Conservation (phyloP, 2,888 invertebrate species). For the Tuta absoluta region DNA sequence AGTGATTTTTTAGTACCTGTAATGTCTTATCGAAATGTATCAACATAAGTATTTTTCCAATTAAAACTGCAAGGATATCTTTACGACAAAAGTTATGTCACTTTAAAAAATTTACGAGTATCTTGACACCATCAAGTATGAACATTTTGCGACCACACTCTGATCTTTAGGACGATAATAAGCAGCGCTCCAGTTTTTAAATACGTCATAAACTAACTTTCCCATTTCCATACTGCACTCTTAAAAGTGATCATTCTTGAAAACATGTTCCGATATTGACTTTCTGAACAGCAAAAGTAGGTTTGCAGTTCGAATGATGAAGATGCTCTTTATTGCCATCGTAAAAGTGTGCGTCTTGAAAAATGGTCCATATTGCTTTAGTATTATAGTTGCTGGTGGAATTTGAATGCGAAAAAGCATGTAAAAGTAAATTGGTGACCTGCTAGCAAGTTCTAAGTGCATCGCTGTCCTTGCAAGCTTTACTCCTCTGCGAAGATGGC, state of each 20-base stretch:
- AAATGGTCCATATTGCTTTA: background rate
- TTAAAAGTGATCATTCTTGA: background rate
- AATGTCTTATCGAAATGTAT: no score
- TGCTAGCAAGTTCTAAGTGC: conserved; percentile 32
- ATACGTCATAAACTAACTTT: conserved; percentile 28
- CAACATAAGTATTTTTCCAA: conserved; percentile 26
- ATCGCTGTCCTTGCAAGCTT: conserved; percentile 31
- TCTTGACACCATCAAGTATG: conserved; percentile 18
- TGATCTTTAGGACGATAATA: conserved; percentile 28
- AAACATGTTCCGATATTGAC: conserved; percentile 9
- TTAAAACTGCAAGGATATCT: background rate
- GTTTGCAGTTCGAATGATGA: conserved; percentile 23
- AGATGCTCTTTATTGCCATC: background rate
- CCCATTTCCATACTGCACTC: conserved; percentile 19
- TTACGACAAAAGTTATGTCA: conserved; percentile 28
- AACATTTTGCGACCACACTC: conserved; percentile 27
- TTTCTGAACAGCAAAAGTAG: conserved; percentile 24
- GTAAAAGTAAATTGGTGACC: conserved; percentile 4
- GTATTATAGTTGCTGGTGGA: background rate
- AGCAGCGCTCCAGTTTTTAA: conserved; percentile 26
- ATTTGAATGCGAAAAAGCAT: background rate
- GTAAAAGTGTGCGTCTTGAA: background rate
- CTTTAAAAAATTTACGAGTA: background rate
- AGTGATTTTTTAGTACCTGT: conserved; percentile 20
- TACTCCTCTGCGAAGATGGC: conserved; percentile 29